These are phyloP conservation scores for Hydrozoanthus gracilis DNA, from an alignment of 92 coral and sea anemone species.

Conservation along the genomic window DNA sequence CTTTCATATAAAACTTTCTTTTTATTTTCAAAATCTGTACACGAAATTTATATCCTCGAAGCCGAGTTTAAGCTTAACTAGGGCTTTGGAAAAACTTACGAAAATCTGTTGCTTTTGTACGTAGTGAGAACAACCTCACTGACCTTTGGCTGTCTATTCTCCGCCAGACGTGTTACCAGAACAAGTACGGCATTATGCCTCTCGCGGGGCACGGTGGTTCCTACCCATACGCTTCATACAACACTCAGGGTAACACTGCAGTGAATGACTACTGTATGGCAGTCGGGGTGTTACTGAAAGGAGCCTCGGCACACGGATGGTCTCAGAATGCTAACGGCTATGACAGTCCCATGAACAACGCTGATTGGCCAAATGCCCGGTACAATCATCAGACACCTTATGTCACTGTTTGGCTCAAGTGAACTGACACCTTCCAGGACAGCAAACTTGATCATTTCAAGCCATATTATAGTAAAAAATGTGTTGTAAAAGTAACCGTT, in stretches of 20 bases:
- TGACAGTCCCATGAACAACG: slow-evolving; percentile 66
- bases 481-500: too few species aligned
- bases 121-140: too few species aligned
- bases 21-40: too few species aligned
- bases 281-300: slow-evolving; percentile 67
- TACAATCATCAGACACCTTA: slow-evolving; percentile 69
- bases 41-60: too few species aligned
- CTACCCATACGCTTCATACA: slow-evolving; percentile 70
- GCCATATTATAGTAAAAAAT: too few species aligned
- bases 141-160: neutral
- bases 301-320: slow-evolving; percentile 80
- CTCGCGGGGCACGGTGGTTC: slow-evolving; percentile 70
- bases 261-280: slow-evolving; percentile 81
- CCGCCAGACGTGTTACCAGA: slow-evolving; percentile 75
- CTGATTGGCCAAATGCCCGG: slow-evolving; percentile 70
- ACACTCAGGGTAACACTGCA: slow-evolving; percentile 67
- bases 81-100: too few species aligned
- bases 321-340: slow-evolving; percentile 64
- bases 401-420: slow-evolving; percentile 71
- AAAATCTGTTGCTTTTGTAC: too few species aligned
- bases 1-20: too few species aligned
- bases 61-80: too few species aligned
- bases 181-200: slow-evolving; percentile 78
- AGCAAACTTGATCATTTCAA: too few species aligned
- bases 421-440: too few species aligned